Evolutionary conservation across 2,797 vertebrate species (phyloP).

Genomic region (Chaenodraco wilsoni): DNA sequence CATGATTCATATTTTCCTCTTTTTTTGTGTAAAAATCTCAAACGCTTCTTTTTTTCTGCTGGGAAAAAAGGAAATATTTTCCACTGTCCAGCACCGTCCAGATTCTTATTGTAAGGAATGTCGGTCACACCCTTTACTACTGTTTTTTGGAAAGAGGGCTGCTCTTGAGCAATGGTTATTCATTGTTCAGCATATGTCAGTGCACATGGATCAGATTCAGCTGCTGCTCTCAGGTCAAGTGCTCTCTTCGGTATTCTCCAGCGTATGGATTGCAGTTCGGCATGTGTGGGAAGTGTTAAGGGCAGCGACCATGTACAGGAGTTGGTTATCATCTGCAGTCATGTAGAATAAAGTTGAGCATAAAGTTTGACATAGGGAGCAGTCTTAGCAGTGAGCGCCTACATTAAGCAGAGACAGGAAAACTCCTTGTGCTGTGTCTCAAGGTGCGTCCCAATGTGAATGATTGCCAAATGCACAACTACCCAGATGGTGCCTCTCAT

Average conservation of each 20-base stretch:
- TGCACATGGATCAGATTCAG: conserved; percentile 54
- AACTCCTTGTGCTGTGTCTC: too few relatives aligned
- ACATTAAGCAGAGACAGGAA: neutral
- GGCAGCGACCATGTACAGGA: neutral
- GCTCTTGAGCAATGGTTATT: conserved; percentile 51
- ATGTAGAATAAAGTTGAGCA: neutral
- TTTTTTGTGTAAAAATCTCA: neutral
- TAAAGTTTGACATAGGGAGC: neutral
- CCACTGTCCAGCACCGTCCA: conserved; percentile 24
- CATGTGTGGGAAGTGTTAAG: neutral
- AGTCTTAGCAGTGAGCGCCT: neutral
- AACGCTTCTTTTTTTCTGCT: conserved; percentile 39
- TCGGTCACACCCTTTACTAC: conserved; percentile 61
- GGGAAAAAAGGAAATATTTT: conserved; percentile 51
- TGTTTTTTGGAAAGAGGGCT: conserved; percentile 45
- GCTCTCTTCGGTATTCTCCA: neutral
- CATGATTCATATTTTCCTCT: conserved; percentile 51
- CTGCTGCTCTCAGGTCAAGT: conserved; percentile 24
- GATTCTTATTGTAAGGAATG: conserved; percentile 47
- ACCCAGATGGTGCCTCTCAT: too few relatives aligned
- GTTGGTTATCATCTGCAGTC: neutral
- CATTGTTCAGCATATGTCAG: conserved; percentile 41
- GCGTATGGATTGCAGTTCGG: neutral
- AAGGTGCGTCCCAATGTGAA: too few relatives aligned
- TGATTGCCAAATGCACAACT: too few relatives aligned